Evolutionary conservation across 2,888 invertebrate genomes (phyloP).

Genomic region (Scrobipalpa costella): DNA sequence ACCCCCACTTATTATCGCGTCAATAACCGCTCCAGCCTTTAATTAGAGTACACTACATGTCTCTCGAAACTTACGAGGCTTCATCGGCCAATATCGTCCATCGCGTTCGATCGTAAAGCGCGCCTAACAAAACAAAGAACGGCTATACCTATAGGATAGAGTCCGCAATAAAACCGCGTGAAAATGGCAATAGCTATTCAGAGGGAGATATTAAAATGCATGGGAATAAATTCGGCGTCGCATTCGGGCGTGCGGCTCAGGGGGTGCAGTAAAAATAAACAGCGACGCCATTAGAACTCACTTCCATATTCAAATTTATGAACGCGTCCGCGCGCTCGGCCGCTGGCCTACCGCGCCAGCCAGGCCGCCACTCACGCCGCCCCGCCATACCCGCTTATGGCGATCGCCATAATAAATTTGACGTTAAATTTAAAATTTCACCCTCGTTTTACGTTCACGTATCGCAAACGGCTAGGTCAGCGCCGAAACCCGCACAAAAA

Average conservation of each 20-base stretch:
- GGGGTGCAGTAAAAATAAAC: constrained; percentile 83
- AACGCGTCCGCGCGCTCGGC: constrained; percentile 64
- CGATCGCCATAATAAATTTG: constrained; percentile 64
- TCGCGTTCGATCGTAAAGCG: constrained; percentile 65
- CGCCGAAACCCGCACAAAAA: constrained; percentile 13
- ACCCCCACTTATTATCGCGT: constrained; percentile 56
- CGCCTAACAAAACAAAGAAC: constrained; percentile 67
- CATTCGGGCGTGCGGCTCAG: constrained; percentile 80
- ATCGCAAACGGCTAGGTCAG: constrained; percentile 30
- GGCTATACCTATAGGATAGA: constrained; percentile 55
- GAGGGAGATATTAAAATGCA: constrained; percentile 82
- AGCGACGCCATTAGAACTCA: constrained; percentile 81
- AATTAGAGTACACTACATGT: constrained; percentile 28
- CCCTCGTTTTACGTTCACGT: constrained; percentile 58
- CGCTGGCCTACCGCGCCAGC: constrained; percentile 26
- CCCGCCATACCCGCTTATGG: constrained; percentile 42
- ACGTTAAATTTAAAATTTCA: constrained; percentile 71
- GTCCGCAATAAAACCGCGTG: constrained; percentile 76
- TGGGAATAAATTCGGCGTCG: constrained; percentile 82
- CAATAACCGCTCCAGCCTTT: constrained; percentile 50
- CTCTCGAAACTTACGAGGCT: constrained; percentile 63
- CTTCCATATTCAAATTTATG: constrained; percentile 83
- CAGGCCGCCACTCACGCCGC: constrained; percentile 46
- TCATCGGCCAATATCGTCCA: constrained; percentile 67
- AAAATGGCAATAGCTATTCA: constrained; percentile 80